Percentiles rank a stretch among this genome's conserved stretches.
Evolutionary conservation across 2,113 vertebrate genomes (phyloP).

Genomic region (Eudorcas thomsonii): DNA sequence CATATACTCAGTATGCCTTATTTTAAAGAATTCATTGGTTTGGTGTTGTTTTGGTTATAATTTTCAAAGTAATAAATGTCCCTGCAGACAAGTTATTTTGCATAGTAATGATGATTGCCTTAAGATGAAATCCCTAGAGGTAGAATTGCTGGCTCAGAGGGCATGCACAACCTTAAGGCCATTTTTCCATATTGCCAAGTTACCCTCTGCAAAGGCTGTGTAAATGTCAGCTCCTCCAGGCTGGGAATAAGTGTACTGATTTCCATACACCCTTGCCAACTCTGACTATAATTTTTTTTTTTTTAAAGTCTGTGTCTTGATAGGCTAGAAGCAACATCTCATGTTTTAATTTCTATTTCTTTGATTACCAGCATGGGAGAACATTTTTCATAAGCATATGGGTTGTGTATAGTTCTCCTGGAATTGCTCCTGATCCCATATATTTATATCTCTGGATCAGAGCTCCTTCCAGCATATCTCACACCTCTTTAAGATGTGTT

Average conservation of each 20-base stretch:
- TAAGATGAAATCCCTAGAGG: background rate
- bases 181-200: background rate
- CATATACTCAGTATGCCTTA: background rate
- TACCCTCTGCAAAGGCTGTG: background rate
- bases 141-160: background rate
- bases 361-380: background rate
- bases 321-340: background rate
- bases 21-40: background rate
- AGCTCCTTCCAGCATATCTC: background rate
- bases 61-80: background rate
- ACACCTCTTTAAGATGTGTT: background rate
- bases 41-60: background rate
- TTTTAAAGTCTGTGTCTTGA: background rate
- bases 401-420: background rate
- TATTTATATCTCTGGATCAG: background rate
- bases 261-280: background rate
- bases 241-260: background rate
- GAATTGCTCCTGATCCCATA: background rate
- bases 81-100: background rate
- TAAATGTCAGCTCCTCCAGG: background rate
- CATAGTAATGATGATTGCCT: background rate
- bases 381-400: background rate
- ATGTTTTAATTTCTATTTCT: constrained; percentile 8
- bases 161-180: background rate
- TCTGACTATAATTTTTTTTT: background rate